Conservation (phyloP, 2,888 invertebrate genomes). For the Sinelater perroti region DNA sequence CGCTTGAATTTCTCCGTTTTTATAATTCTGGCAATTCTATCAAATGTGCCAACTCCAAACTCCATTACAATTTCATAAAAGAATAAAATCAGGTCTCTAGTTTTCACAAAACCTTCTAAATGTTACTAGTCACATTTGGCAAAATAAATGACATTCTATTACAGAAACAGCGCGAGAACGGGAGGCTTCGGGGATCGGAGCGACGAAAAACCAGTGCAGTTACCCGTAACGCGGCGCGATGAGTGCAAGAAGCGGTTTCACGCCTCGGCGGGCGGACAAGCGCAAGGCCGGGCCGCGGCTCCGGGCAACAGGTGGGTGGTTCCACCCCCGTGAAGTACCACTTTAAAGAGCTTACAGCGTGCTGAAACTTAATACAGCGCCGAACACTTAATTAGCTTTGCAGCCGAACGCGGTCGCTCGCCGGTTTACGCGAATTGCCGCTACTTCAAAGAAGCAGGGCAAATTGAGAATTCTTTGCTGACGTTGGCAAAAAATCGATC, state of each 20-base stretch:
- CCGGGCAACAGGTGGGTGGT: conserved; percentile 56
- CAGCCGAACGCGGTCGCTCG: background rate
- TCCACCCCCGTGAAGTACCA: conserved; percentile 42
- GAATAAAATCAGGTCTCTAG: no score
- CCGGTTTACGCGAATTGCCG: conserved; percentile 4
- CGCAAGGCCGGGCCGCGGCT: conserved; percentile 44
- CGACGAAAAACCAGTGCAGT: conserved; percentile 18
- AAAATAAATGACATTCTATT: no score
- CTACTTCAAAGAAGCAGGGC: background rate
- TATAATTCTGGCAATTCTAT: no score
- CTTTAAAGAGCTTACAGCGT: conserved; percentile 25
- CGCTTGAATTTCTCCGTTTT: no score
- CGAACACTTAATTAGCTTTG: conserved; percentile 24
- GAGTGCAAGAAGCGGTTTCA: conserved; percentile 45
- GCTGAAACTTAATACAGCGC: conserved; percentile 18
- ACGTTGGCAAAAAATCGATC: background rate
- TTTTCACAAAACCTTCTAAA: no score
- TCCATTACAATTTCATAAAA: no score
- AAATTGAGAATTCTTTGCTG: background rate
- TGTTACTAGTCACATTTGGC: no score
- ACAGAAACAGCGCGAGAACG: no score
- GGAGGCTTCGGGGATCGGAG: no score
- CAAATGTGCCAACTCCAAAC: no score
- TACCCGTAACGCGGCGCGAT: conserved; percentile 36
- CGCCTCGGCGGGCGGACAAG: conserved; percentile 46